A percentile compares a stretch with the other conserved stretches of the same genome.
Evolutionary conservation across 2,797 vertebrate genomes (phyloP).

Genomic region (Sebastes ruberrimus): DNA sequence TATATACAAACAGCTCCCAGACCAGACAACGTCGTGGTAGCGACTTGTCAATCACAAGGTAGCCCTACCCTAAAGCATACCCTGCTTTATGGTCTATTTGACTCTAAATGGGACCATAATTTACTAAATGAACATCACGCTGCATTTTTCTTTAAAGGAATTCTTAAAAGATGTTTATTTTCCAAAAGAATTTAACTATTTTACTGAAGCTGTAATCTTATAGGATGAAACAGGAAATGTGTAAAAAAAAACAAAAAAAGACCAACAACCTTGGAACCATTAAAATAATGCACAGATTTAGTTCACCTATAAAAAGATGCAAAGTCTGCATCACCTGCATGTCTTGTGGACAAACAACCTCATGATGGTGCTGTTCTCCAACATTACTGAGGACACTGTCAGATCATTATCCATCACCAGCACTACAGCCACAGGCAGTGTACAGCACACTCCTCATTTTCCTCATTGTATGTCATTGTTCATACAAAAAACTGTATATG

Average conservation of each 20-base stretch:
- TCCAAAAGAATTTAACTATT: not conserved
- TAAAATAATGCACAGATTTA: not conserved
- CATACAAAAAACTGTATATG: not conserved
- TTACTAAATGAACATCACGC: too few species aligned
- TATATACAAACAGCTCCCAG: too few species aligned
- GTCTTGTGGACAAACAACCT: slow-evolving; percentile 30
- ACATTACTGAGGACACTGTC: not conserved
- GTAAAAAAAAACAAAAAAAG: too few species aligned
- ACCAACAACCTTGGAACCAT: not conserved
- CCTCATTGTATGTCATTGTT: not conserved
- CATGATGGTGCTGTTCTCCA: slow-evolving; percentile 66
- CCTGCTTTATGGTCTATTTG: too few species aligned
- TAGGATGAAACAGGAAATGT: not conserved
- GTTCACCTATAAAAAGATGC: not conserved
- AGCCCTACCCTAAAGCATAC: too few species aligned
- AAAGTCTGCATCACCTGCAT: not conserved
- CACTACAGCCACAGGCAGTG: not conserved
- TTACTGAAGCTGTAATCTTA: not conserved
- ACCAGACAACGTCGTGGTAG: too few species aligned
- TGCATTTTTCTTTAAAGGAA: not conserved
- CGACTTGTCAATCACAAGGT: too few species aligned
- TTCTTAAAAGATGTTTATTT: not conserved
- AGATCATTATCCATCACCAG: not conserved
- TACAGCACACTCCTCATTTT: not conserved
- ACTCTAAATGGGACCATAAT: too few species aligned